Base-by-base conservation (phyloP, 2,888 invertebrate genomes). In the Dynastes grantii region DNA sequence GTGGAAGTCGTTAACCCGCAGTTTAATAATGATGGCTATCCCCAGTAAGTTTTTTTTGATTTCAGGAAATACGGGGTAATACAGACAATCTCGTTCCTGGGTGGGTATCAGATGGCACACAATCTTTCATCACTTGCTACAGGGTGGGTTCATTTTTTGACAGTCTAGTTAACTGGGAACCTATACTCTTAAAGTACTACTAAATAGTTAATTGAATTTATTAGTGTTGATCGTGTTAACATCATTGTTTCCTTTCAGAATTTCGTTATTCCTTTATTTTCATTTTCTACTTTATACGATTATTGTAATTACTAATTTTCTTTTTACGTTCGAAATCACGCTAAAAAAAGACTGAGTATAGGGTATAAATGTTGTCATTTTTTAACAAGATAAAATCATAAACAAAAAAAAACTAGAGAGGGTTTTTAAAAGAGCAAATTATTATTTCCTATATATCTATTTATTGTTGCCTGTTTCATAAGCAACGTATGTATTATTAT, bases 331-430 rank as follows among this genome's bases (percentile, higher is more conserved):
- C 58, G 77, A 79, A 61, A 70, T 79, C 65, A 77, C 77, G 79
- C 76, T 65, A 83, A 81, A 45, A 81, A 45, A 85, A 84, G 85
- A 85, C 85, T 85, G 85, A 85, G 85, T 85, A 85, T 84, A 83
- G 85, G 85, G 84, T 84, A 82, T 84, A 83, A 80, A 80, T 77
- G 77, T 77, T 64, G 53, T 79, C 64, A 64, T 73, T 55, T 73
- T 73, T 73, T 73, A 61, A 73, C 22, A 61, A n/a, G 29, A 22
- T 32, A 73, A 55, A 55, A n/a, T 16, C 58, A 45, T 22, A 45
- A 55, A 70, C 16, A 16, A 71, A 61, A 58, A 71, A 29, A 32
- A 73, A 22, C 9, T 68, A 68, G 49, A 68, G 22, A 76, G 70
- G 79, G 75, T 70, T 79, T 79, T 76, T 68, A 49, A 49, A 68